Evolutionary conservation across 1,140 invertebrate species (phyloP), one percentile per base, ranked within the genome.

Genomic region (Phocides pigmalion): DNA sequence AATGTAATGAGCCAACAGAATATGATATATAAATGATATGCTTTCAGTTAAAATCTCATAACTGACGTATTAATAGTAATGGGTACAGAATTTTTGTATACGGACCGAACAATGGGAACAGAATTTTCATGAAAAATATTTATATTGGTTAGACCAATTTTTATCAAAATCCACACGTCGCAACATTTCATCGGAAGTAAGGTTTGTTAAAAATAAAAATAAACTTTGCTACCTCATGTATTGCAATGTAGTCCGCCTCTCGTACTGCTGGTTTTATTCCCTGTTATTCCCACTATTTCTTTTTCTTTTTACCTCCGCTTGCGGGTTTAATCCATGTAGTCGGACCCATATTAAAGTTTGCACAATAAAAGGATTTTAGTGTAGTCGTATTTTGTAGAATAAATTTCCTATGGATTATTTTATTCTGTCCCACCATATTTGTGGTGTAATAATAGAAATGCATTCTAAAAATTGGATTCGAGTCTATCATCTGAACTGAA

Each of bases 251-350:
- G 47, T 50, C 17, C 17, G 51, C n/a, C n/a, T 37, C 28, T 39
- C 37, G 37, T 17, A 22, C 35, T 17, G 51, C 37, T 6, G 41
- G 12, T 54, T 54, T 54, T 54, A 54, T 41, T 54, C 51, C 17
- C 51, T 54, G 51, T 54, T 35, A 50, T 54, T 41, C 12, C 51
- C 12, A 15, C 4, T 19, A 15, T 22, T 54, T 19, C 37, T 37
- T 42, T 41, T 54, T 54, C 37, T 54, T 20, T 22, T 54, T 54
- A 41, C 37, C n/a, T 19, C 51, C 9, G 51, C n/a, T 54, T 54
- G 51, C 51, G 51, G 51, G 51, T 54, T 54, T 54, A 54, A 54
- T 54, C 51, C 51, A 54, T 54, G 51, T 54, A 54, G 37, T 54
- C 51, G 51, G 51, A 54, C 51, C 51, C 37, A 54, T 54, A 54